A percentile compares a stretch with the other conserved stretches of the same genome.
Evolutionary conservation across 1,140 invertebrate species (phyloP).

Genomic region (Ridgeia piscesae): DNA sequence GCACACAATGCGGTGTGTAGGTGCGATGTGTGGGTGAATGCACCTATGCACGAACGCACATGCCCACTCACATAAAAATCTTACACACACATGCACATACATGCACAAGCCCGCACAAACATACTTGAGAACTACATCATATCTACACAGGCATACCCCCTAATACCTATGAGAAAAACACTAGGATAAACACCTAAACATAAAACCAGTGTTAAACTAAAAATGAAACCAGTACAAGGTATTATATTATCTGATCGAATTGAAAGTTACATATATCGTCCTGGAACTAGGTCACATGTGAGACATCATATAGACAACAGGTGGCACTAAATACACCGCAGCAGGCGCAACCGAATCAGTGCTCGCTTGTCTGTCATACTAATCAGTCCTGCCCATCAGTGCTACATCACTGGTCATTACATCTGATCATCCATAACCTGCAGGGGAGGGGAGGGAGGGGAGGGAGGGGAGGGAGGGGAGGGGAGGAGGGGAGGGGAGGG

Average conservation of each 20-base stretch:
- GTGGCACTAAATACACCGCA: neutral
- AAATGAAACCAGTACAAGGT: too few relatives aligned
- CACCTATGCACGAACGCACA: neutral
- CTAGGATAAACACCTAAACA: neutral
- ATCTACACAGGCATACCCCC: neutral
- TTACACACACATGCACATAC: neutral
- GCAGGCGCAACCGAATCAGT: neutral
- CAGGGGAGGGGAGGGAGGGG: too few relatives aligned
- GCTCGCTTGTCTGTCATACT: too few relatives aligned
- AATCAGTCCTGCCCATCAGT: neutral
- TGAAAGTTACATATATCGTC: neutral
- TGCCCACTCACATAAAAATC: neutral
- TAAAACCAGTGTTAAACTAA: neutral
- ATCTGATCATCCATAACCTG: neutral
- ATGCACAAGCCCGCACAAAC: neutral
- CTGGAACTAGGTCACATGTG: neutral
- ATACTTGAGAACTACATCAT: neutral
- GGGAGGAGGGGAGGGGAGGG: too few relatives aligned
- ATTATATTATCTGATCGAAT: neutral
- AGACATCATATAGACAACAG: neutral
- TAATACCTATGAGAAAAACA: neutral
- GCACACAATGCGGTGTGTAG: too few relatives aligned
- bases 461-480: too few relatives aligned
- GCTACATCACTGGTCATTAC: neutral
- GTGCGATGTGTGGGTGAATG: neutral